Conservation (phyloP, 2,888 invertebrate genomes). For the Tortricodes alternella region DNA sequence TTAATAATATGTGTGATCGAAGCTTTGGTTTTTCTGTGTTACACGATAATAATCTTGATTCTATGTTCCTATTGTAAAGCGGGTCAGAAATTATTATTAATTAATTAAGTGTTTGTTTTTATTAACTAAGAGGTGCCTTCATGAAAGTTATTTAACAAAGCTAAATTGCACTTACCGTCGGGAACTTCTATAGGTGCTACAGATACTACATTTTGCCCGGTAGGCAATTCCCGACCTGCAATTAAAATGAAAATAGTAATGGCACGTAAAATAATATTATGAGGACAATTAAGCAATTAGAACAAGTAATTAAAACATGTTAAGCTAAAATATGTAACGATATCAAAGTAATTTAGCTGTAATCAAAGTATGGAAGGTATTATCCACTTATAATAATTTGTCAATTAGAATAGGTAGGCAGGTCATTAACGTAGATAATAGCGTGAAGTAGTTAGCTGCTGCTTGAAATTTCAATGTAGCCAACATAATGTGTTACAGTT, state of each 20-base stretch:
- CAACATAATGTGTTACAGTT: conserved; percentile 7
- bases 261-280: conserved; percentile 6
- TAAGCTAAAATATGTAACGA: background rate
- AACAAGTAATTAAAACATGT: background rate
- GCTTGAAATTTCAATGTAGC: conserved; percentile 44
- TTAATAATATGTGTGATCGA: conserved; percentile 11
- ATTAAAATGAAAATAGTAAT: conserved; percentile 44
- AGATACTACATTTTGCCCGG: conserved; percentile 77
- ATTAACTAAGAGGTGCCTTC: too few relatives aligned
- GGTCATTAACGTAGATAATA: conserved; percentile 7
- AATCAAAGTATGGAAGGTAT: background rate
- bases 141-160: background rate
- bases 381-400: conserved; percentile 19
- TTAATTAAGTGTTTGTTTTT: too few relatives aligned
- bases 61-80: background rate
- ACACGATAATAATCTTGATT: background rate
- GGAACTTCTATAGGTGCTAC: conserved; percentile 78
- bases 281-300: too few relatives aligned
- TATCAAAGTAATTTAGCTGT: background rate
- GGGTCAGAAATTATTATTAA: background rate
- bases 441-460: conserved; percentile 27
- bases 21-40: conserved; percentile 2
- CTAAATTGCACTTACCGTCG: conserved; percentile 64
- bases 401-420: background rate
- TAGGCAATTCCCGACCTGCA: conserved; percentile 77